phyloP scores from a whole-genome alignment of 1,140 invertebrate species.

The Plectus sambesii region DNA sequence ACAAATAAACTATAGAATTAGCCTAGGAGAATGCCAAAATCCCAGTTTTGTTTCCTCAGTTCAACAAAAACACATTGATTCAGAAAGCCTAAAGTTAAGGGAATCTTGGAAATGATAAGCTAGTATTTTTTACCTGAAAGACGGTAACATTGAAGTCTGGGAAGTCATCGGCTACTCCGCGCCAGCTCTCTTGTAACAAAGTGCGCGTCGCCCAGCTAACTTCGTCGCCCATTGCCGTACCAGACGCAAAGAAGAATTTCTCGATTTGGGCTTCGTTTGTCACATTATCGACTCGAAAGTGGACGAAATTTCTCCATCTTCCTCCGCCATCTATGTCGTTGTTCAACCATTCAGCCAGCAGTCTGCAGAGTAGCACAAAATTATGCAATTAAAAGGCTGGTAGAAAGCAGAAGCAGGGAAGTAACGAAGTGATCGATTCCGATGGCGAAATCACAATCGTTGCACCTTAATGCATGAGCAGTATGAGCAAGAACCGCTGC shows the following conservation, averaged over 20 bases:
- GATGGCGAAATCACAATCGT: too few relatives aligned
- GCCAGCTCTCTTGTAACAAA: slow-evolving; percentile 22
- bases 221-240: slow-evolving; percentile 5
- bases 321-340: slow-evolving; percentile 16
- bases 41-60: neutral
- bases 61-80: neutral
- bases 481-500: too few relatives aligned
- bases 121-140: slow-evolving; percentile 18
- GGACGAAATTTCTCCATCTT: slow-evolving; percentile 26
- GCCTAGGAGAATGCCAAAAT: too few relatives aligned
- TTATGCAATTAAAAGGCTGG: too few relatives aligned
- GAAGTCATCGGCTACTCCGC: slow-evolving; percentile 15
- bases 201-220: slow-evolving; percentile 15
- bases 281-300: slow-evolving; percentile 24
- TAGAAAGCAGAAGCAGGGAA: too few relatives aligned
- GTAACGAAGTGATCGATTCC: too few relatives aligned
- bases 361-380: too few relatives aligned
- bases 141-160: slow-evolving; percentile 20
- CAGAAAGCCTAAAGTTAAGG: neutral
- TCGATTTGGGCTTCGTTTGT: neutral
- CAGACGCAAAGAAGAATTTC: neutral
- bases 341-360: slow-evolving; percentile 16
- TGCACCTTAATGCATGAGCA: too few relatives aligned
- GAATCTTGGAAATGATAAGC: slow-evolving; percentile 3
- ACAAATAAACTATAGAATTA: too few relatives aligned